Evolutionary conservation across 2,113 vertebrate species (phyloP), one percentile per base, ranked within the genome.

Genomic region (Porphyrio hochstetteri): DNA sequence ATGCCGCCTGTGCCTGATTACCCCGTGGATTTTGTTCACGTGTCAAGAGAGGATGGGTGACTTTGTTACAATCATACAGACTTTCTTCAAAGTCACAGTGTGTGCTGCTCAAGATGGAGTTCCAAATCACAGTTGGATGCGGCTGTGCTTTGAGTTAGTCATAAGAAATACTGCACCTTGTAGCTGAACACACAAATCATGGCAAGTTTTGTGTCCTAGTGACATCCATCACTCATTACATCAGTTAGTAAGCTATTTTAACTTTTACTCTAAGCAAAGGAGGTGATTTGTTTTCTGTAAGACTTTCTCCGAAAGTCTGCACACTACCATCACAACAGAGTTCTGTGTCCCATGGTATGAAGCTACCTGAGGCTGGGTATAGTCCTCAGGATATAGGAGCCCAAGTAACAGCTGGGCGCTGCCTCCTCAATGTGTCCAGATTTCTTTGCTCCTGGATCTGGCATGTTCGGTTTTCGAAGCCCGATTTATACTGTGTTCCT

Each of bases 1-100:
- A 98, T 98, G 98, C 99, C 99, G 98, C 98, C 98, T 98, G 99
- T 99, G 99, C 99, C 99, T 99, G 98, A 98, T 97, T 96, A 97
- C 94, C 98, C 97, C 97, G 88, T 82, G 96, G 97, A 97, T 96
- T 97, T 97, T 97, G 96, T 97, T 97, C 96, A 89, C 5, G 95
- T 97, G 98, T 98, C 96, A 90, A 94, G 92, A 96, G 96, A 95
- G 97, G 98, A 98, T 96, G 97, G 97, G 97, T 98, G 98, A 97
- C 98, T 98, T 98, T 98, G 97, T 97, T 98, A 98, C 96, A 98
- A 98, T 98, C 97, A 95, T 93, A 98, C 93, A 98, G 97, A 98
- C 98, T 97, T 98, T 97, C 98, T 98, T 98, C 97, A 97, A 97
- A 98, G 97, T 98, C 97, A 95, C 97, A 97, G 96, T 83, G 96